Evolutionary conservation across 1,140 invertebrate genomes (phyloP).

Genomic region (Eumeta japonica): DNA sequence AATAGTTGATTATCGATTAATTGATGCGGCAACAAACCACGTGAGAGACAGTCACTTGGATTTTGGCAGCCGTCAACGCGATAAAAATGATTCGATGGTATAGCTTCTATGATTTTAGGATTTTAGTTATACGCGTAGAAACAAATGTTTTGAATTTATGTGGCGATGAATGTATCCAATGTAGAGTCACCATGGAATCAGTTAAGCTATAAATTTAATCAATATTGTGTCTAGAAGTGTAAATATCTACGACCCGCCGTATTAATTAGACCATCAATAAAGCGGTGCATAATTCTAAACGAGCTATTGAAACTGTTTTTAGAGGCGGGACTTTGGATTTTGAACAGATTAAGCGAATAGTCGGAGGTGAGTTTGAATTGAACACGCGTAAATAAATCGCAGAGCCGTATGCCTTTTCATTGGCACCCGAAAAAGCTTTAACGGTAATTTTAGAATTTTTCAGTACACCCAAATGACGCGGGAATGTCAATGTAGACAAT

Average conservation of each 20-base stretch:
- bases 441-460: too few species aligned
- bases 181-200: too few species aligned
- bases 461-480: slow-evolving; percentile 13
- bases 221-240: slow-evolving; percentile 13
- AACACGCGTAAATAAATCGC: slow-evolving; percentile 5
- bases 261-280: slow-evolving; percentile 16
- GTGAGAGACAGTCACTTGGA: too few species aligned
- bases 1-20: slow-evolving; percentile 12
- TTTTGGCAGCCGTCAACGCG: too few species aligned
- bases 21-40: too few species aligned
- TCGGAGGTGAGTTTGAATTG: too few species aligned
- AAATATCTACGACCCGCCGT: too few species aligned
- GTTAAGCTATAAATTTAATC: too few species aligned
- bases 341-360: too few species aligned
- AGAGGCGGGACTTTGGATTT: slow-evolving; percentile 14
- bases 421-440: too few species aligned
- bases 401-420: slow-evolving; percentile 10
- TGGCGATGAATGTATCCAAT: slow-evolving; percentile 27
- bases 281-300: slow-evolving; percentile 19
- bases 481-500: slow-evolving; percentile 9
- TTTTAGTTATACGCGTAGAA: slow-evolving; percentile 35
- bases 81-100: slow-evolving; percentile 23
- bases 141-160: slow-evolving; percentile 42
- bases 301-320: too few species aligned
- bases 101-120: too few species aligned